Conservation (phyloP, 2,888 invertebrate genomes). For the Epinotia bilunana region DNA sequence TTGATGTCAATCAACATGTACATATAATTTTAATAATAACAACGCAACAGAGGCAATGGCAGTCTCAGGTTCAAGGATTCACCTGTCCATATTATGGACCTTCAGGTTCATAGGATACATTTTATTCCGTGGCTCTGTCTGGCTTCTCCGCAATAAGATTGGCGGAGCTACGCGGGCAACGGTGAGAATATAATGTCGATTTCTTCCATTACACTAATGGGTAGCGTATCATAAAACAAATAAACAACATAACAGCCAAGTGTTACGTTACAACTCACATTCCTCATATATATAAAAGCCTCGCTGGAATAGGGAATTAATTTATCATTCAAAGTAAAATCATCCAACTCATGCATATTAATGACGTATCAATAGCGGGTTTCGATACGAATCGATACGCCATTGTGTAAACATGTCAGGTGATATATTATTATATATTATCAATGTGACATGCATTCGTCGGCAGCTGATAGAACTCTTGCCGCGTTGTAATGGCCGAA, state of each 20-base stretch:
- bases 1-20: not conserved
- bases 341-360: conserved; percentile 30
- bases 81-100: not conserved
- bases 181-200: not conserved
- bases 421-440: conserved; percentile 33
- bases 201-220: not conserved
- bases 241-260: not conserved
- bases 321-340: conserved; percentile 27
- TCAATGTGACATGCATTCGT: conserved; percentile 16
- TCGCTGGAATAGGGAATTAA: conserved; percentile 10
- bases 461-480: not conserved
- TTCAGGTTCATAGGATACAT: not conserved
- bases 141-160: too few species aligned
- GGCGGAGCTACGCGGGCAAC: too few species aligned
- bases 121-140: too few species aligned
- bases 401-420: conserved; percentile 25
- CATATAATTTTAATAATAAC: not conserved
- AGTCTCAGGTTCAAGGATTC: not conserved
- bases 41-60: not conserved
- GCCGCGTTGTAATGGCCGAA: too few species aligned
- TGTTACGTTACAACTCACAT: not conserved
- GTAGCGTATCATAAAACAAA: not conserved
- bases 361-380: conserved; percentile 28
- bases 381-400: conserved; percentile 13
- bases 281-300: not conserved